Conservation (phyloP, 2,797 vertebrate species). For the Brachyrhaphis roseni region DNA sequence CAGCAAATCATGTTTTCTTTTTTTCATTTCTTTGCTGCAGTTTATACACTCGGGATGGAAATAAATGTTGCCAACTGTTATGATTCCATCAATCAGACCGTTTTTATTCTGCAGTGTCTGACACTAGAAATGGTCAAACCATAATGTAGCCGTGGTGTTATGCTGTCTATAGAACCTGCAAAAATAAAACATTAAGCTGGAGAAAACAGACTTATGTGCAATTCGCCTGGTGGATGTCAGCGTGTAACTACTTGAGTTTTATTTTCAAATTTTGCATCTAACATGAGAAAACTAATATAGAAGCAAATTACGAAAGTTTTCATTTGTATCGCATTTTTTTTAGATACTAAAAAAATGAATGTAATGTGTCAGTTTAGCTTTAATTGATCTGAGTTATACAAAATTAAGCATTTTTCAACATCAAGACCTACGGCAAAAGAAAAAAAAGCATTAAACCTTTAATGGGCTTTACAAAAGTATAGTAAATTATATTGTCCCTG, state of each 20-base stretch:
- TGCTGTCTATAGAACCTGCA: background rate
- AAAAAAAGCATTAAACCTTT: background rate
- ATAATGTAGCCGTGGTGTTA: background rate
- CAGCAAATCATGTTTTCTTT: background rate
- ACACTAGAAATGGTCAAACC: background rate
- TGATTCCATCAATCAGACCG: background rate
- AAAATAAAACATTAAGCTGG: background rate
- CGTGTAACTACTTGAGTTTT: background rate
- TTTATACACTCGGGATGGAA: background rate
- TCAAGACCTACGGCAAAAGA: background rate
- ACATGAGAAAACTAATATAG: background rate
- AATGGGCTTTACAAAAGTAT: background rate
- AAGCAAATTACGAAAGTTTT: background rate
- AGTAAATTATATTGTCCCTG: background rate
- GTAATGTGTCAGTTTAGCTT: background rate
- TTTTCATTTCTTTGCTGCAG: slow-evolving; percentile 1
- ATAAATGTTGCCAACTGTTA: background rate
- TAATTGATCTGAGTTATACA: background rate
- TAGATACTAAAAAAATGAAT: background rate
- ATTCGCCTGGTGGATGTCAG: background rate
- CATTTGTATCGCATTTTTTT: background rate
- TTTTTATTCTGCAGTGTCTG: background rate
- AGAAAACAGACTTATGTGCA: background rate
- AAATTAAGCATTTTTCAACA: background rate
- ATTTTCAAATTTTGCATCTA: background rate